Base-by-base conservation (phyloP, 2,888 invertebrate species). In the Ariolimax columbianus region DNA sequence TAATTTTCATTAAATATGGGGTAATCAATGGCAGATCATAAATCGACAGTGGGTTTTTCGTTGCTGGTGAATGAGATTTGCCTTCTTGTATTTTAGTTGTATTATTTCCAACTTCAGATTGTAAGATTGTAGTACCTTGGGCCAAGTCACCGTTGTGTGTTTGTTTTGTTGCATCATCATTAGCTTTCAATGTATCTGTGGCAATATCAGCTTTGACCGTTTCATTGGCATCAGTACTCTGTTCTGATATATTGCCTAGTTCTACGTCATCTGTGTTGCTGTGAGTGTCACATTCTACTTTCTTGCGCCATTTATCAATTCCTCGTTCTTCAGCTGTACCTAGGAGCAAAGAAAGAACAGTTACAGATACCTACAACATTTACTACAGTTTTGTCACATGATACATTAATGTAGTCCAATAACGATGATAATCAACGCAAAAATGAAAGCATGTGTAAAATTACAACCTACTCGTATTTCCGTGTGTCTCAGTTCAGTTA, bases 1-100 rank as follows among this genome's bases (percentile, higher is more conserved):
- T n/a, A 9, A 77, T 33, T 77, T 40, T 47, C 51, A 30, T 33
- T 33, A 77, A 36, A 30, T 33, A 59, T n/a, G 55, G 77, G 0
- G 77, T 77, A n/a, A 77, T 51, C 36, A 77, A 26, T 23, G 77
- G 77, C 3, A 77, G n/a, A n/a, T 77, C 59, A n/a, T 77, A 77
- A 4, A 77, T 55, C 23, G 72, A 72, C n/a, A 26, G 19, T 23
- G 23, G 19, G 6, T 26, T 17, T 72, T 72, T 26, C 26, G 23
- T n/a, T 43, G 4, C 26, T 14, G 0, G 23, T 7, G 4, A 36
- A 40, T 4, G 11, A 1, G 7, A 4, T 23, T 26, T 14, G 6
- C 9, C 26, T 0, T 72, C 43, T 43, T 72, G 40, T 11, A 43
- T 1, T 26, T 72, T 7, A 26, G 36, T 40, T 3, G 6, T 72